Evolutionary conservation across 30 jellyfish, hydroid and myxozoan species (phyloP).

Genomic region (Aurelia coerulea): DNA sequence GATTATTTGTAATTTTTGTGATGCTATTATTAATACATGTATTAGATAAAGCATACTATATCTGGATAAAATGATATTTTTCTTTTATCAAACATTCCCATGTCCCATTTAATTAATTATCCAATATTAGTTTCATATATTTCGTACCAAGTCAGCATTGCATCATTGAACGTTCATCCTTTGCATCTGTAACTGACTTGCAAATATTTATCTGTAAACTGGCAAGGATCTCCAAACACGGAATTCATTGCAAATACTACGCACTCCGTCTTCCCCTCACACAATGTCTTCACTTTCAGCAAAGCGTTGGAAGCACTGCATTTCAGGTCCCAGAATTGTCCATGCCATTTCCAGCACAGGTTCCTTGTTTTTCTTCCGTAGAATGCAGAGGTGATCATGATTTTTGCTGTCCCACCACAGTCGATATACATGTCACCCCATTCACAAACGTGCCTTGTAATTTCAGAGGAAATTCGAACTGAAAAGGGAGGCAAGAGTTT

Average conservation of each 20-base stretch:
- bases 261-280: slow-evolving; percentile 27
- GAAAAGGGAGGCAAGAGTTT: not conserved
- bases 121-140: too few relatives aligned
- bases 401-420: slow-evolving; percentile 7
- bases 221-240: slow-evolving; percentile 42
- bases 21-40: too few relatives aligned
- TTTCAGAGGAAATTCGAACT: slow-evolving; percentile 16
- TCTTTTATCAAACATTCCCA: too few relatives aligned
- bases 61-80: too few relatives aligned
- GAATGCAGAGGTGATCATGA: not conserved
- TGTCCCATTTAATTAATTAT: too few relatives aligned
- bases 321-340: not conserved
- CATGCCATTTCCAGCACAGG: slow-evolving; percentile 3
- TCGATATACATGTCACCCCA: not conserved
- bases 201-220: not conserved
- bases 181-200: slow-evolving; percentile 17
- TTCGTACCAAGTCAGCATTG: too few relatives aligned
- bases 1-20: too few relatives aligned
- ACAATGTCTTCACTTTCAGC: not conserved
- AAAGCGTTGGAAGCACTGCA: slow-evolving; percentile 6
- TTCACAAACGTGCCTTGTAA: not conserved
- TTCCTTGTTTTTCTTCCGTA: slow-evolving; percentile 13
- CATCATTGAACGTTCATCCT: too few relatives aligned
- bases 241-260: not conserved
- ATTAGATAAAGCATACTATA: too few relatives aligned